Conservation (phyloP, 2,113 vertebrate species). For the Polyodon spathula region DNA sequence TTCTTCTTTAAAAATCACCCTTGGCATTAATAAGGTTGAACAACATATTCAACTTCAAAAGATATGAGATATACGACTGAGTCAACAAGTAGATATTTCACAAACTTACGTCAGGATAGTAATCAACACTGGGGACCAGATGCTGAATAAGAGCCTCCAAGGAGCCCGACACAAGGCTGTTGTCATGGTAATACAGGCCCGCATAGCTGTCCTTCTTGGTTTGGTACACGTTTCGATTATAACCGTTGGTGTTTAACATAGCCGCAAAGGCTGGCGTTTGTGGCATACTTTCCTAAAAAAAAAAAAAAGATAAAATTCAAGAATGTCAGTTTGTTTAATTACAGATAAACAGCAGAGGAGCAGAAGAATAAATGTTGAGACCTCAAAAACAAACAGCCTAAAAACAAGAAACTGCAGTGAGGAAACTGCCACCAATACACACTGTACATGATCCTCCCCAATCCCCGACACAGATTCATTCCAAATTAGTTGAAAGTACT, state of each 20-base stretch:
- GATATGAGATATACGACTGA: not conserved
- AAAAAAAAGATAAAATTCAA: conserved; percentile 12
- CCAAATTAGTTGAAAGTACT: too few relatives aligned
- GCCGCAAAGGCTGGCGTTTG: conserved; percentile 74
- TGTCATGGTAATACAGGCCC: conserved; percentile 77
- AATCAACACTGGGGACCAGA: conserved; percentile 78
- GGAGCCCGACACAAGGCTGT: conserved; percentile 81
- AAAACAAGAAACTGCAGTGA: too few relatives aligned
- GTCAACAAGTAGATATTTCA: not conserved
- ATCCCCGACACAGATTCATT: too few relatives aligned
- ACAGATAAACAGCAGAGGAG: too few relatives aligned
- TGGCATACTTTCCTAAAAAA: conserved; percentile 75
- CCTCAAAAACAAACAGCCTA: too few relatives aligned
- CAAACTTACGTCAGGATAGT: conserved; percentile 84
- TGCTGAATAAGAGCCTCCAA: conserved; percentile 89
- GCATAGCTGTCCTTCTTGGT: conserved; percentile 64
- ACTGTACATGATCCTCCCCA: too few relatives aligned
- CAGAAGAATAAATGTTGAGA: too few relatives aligned
- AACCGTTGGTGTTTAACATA: conserved; percentile 71
- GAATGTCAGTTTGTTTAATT: not conserved
- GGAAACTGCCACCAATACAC: too few relatives aligned
- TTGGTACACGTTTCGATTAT: conserved; percentile 77
- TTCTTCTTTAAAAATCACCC: too few relatives aligned
- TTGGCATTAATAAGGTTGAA: too few relatives aligned
- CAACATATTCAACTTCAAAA: too few relatives aligned